These are phyloP conservation scores for Cecidostiba fungosa DNA, from an alignment of 2,888 invertebrate species.

Conservation along the genomic window DNA sequence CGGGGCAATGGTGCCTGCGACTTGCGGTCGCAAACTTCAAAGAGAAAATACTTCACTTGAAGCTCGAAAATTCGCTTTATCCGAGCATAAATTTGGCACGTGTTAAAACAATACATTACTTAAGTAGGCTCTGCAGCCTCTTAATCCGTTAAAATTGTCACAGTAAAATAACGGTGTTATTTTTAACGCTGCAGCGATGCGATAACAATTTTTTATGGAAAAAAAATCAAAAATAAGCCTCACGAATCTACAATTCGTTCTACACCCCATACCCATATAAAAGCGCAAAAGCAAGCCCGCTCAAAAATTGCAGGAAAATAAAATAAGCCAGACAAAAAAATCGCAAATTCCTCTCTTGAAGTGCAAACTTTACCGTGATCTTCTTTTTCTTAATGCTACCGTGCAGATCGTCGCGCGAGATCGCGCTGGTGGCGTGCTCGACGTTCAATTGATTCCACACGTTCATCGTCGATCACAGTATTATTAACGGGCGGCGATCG, in stretches of 20 bases:
- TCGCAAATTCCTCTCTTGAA: conserved; percentile 21
- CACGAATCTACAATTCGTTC: no score
- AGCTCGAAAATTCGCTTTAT: neutral
- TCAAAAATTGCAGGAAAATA: neutral
- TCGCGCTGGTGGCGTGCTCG: conserved; percentile 81
- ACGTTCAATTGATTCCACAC: conserved; percentile 76
- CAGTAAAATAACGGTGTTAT: neutral
- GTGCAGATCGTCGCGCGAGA: conserved; percentile 85
- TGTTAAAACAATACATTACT: neutral
- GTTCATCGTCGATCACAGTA: conserved; percentile 68
- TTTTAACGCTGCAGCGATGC: neutral
- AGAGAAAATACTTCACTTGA: neutral
- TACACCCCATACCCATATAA: no score
- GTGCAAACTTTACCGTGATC: conserved; percentile 72
- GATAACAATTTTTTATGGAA: no score
- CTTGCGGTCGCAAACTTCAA: neutral
- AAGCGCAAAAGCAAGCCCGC: neutral
- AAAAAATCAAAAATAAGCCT: no score
- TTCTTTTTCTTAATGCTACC: conserved; percentile 58
- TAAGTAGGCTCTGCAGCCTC: neutral
- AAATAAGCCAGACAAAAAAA: conserved; percentile 43
- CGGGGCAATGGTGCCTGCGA: neutral
- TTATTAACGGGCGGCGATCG: neutral
- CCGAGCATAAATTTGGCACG: neutral
- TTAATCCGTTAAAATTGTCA: neutral